Conservation (phyloP, 2,888 invertebrate species). For the Lepetodrilus schrolli region DNA sequence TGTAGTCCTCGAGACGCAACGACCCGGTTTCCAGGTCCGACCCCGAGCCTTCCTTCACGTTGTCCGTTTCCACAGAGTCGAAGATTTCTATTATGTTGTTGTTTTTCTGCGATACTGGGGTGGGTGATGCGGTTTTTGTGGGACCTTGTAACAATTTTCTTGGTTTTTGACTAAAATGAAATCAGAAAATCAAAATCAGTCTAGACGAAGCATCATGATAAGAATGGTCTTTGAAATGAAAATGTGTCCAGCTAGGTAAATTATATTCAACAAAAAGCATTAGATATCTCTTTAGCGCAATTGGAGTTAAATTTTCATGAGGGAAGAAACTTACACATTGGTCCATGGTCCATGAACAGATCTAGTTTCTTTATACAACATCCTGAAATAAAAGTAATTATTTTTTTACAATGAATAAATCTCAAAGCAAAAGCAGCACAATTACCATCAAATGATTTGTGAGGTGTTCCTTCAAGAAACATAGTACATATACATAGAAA, state of each 20-base stretch:
- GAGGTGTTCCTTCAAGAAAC: too few relatives aligned
- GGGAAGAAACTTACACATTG: slow-evolving; percentile 53
- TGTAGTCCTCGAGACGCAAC: slow-evolving; percentile 16
- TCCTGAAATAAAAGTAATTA: too few relatives aligned
- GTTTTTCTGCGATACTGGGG: slow-evolving; percentile 30
- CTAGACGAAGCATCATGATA: not conserved
- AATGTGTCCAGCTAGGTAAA: too few relatives aligned
- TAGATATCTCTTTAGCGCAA: too few relatives aligned
- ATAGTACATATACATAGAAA: too few relatives aligned
- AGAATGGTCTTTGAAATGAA: not conserved
- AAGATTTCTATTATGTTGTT: not conserved
- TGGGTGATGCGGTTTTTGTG: slow-evolving; percentile 40
- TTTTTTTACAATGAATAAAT: too few relatives aligned
- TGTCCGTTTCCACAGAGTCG: not conserved
- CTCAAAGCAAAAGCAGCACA: too few relatives aligned
- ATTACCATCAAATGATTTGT: too few relatives aligned
- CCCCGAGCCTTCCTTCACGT: not conserved
- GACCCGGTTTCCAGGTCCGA: not conserved
- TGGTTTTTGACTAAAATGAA: slow-evolving; percentile 51
- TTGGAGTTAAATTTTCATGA: too few relatives aligned
- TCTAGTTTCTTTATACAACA: slow-evolving; percentile 62
- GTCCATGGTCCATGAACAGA: slow-evolving; percentile 60
- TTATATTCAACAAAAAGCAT: too few relatives aligned
- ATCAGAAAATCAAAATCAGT: not conserved
- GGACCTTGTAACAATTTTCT: slow-evolving; percentile 55